phyloP scores from a whole-genome alignment of 2,888 invertebrate genomes.

The Odontothrips loti region DNA sequence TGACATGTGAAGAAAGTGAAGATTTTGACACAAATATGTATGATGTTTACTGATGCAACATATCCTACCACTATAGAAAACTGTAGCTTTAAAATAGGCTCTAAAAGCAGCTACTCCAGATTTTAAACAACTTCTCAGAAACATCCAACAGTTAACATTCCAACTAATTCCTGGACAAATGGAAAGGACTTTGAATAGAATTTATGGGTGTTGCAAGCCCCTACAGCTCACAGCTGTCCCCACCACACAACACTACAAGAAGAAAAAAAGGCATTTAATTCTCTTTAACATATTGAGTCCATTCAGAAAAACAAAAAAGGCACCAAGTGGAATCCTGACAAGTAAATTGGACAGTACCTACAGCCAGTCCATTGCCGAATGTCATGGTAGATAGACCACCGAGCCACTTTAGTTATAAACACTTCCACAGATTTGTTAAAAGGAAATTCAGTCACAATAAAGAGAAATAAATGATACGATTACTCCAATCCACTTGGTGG shows the following conservation, averaged over 20 bases:
- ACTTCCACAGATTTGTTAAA: not conserved
- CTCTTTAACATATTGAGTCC: not conserved
- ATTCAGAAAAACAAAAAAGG: no score
- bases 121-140: no score
- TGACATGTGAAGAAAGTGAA: not conserved
- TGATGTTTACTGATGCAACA: not conserved
- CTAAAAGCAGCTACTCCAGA: no score
- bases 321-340: not conserved
- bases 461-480: not conserved
- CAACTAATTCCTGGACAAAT: not conserved
- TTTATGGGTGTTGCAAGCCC: not conserved
- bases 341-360: not conserved
- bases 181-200: not conserved
- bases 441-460: constrained; percentile 12
- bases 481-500: not conserved
- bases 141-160: not conserved
- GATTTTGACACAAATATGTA: not conserved
- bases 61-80: not conserved
- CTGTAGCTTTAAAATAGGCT: no score
- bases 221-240: not conserved
- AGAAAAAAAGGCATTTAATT: not conserved
- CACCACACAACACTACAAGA: not conserved
- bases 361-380: not conserved
- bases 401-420: not conserved
- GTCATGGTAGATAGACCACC: not conserved